Evolutionary conservation across 2,797 vertebrate species (phyloP), one percentile per base, ranked within the genome.

Genomic region (Smutsia temminckii): DNA sequence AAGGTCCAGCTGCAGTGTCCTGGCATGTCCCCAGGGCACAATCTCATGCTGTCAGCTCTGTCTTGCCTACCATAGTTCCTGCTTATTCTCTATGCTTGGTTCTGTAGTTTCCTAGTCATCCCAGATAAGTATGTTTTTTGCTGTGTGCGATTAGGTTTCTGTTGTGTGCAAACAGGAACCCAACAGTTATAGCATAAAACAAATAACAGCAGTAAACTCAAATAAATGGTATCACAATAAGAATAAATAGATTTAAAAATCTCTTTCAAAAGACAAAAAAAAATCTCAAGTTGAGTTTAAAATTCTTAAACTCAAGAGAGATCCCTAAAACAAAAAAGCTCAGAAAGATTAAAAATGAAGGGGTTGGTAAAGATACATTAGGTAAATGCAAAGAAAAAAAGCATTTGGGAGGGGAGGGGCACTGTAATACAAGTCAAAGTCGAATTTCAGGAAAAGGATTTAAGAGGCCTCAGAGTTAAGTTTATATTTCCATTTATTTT

Each of bases 261-360:
- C 27, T n/a, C 37, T 92, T 81, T 89, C 68, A 32, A 92, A 79
- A 78, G 34, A 59, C 4, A 53, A 66, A 53, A 86, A 86, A 9
- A 42, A 16, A 37, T 57, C 40, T 80, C 46, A 72, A 5, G 23
- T 79, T 57, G n/a, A 71, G 37, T 80, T 93, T 71, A 81, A 55
- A 90, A 49, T n/a, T 64, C 78, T 71, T 75, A 40, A 89, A 64
- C 17, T 32, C 53, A 86, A 90, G 78, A 68, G 51, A 94, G 34
- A 72, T 3, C 21, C 9, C 21, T 66, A 32, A 79, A 37, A 88
- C 6, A 81, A 89, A 79, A 81, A 46, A 61, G 34, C 34, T 93
- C 66, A 72, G 78, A 77, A 77, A 78, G 21, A 78, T 51, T 23
- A 53, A 79, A 91, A 85, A 53, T 8, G 78, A 91, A 89, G 83